Conservation (phyloP, 2,888 invertebrate genomes). For the Plagodis dolabraria region DNA sequence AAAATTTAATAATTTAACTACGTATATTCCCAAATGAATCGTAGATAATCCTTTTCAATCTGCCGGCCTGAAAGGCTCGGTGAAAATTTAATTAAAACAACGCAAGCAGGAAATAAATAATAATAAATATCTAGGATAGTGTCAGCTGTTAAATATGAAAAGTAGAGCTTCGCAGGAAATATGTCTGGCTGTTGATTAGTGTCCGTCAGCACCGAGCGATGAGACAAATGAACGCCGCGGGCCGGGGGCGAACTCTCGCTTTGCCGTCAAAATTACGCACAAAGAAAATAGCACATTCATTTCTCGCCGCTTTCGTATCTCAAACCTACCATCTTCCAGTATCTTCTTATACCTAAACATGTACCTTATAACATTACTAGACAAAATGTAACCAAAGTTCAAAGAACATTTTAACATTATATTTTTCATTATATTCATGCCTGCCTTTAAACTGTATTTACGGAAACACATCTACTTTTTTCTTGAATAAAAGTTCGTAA, state of each 20-base stretch:
- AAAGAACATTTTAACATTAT: too few species aligned
- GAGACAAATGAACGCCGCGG: constrained; percentile 54
- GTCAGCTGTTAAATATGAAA: background rate
- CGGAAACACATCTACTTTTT: too few species aligned
- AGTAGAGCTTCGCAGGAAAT: constrained; percentile 4
- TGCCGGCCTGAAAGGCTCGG: constrained; percentile 15
- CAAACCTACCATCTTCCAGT: too few species aligned
- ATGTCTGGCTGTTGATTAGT: constrained; percentile 49
- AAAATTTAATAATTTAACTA: constrained; percentile 17
- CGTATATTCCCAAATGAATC: constrained; percentile 17
- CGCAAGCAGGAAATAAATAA: constrained; percentile 1
- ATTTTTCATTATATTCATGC: too few species aligned
- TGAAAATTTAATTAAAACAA: constrained; percentile 14
- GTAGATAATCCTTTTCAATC: constrained; percentile 17
- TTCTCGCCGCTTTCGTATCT: constrained; percentile 35
- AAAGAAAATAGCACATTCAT: constrained; percentile 54
- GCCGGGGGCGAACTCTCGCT: constrained; percentile 35
- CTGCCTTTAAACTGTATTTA: too few species aligned
- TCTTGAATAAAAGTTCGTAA: constrained; percentile 1
- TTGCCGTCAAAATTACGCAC: constrained; percentile 55
- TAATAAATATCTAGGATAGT: background rate
- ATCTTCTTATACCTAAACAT: background rate
- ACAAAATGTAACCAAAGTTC: too few species aligned
- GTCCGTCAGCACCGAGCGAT: constrained; percentile 49
- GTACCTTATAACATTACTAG: too few species aligned